Base-by-base conservation (phyloP, 2,113 vertebrate genomes). In the Condylura cristata region DNA sequence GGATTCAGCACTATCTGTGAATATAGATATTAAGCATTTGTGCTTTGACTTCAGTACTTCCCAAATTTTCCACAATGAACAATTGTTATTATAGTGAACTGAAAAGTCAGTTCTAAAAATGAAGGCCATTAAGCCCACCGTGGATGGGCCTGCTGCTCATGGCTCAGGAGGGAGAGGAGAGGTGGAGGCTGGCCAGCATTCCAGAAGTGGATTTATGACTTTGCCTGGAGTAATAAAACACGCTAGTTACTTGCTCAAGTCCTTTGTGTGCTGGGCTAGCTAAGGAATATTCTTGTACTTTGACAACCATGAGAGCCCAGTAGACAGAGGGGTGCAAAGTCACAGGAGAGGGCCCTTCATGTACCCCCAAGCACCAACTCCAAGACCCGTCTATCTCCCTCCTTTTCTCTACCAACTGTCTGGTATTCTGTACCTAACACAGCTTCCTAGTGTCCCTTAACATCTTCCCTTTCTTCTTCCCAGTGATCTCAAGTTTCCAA, bases 181-280 rank as follows among this genome's bases (percentile, higher is more conserved):
- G 63, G 28, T n/a, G 8, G 32, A 48, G 81, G 8, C 10, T 56
- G 12, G 28, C 72, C 78, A 9, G 61, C 68, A 37, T 91, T 72
- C 83, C 66, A 16, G 70, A 22, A 4, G 30, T 53, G 28, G 56
- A 85, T 95, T 91, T 91, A 91, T 63, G 63, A 34, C 44, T 83
- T 46, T 44, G n/a, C 63, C 66, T 5, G 66, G 83, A 82, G 87
- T 93, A 86, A 93, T 89, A 95, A 96, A 86, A 89, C 56, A 10
- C 41, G 68, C 26, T 9, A 66, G 51, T 0, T 20, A 53, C 78
- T 76, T 13, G 22, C 61, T 87, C 22, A 58, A 16, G 56, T 28
- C 44, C 72, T 75, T 60, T 41, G 41, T 61, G 79, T 51, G 46
- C 83, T 39, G 48, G 14, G 82, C n/a, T 74, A 56, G 34, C 82